phyloP scores from a whole-genome alignment of 35 echinoderm and acorn worm species.

The Apostichopus japonicus region DNA sequence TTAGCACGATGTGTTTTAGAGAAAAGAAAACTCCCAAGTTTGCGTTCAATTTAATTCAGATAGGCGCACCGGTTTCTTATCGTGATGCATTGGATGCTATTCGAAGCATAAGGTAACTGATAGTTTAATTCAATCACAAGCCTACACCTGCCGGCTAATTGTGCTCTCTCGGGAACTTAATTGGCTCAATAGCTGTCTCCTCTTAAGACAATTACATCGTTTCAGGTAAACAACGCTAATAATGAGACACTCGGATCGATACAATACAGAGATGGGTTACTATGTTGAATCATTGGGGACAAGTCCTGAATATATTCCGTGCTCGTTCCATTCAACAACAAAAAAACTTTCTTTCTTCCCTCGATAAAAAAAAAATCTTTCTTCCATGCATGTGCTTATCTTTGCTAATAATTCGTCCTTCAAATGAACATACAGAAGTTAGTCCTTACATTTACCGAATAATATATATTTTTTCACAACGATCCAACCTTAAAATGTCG shows the following conservation, averaged over 20 bases:
- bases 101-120: constrained; percentile 40
- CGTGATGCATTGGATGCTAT: constrained; percentile 21
- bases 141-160: constrained; percentile 58
- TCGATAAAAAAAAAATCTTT: too few species aligned
- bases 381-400: too few species aligned
- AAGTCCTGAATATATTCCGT: background rate
- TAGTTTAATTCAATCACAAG: constrained; percentile 42
- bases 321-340: background rate
- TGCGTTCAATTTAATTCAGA: constrained; percentile 20
- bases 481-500: too few species aligned
- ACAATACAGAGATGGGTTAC: constrained; percentile 12
- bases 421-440: too few species aligned
- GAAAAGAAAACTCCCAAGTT: constrained; percentile 36
- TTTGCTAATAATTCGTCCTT: too few species aligned
- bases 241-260: constrained; percentile 46
- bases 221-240: constrained; percentile 62
- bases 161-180: constrained; percentile 54
- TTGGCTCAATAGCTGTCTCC: constrained; percentile 57
- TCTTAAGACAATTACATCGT: constrained; percentile 56
- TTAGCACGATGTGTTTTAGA: background rate
- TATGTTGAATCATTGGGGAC: constrained; percentile 29
- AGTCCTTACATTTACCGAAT: too few species aligned
- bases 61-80: constrained; percentile 26
- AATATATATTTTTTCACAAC: too few species aligned
- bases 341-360: background rate